Percentiles rank a stretch among this genome's conserved stretches.
These are phyloP conservation scores for Cyprinodon diabolis DNA, from an alignment of 2,797 vertebrate genomes.

Conservation along the genomic window DNA sequence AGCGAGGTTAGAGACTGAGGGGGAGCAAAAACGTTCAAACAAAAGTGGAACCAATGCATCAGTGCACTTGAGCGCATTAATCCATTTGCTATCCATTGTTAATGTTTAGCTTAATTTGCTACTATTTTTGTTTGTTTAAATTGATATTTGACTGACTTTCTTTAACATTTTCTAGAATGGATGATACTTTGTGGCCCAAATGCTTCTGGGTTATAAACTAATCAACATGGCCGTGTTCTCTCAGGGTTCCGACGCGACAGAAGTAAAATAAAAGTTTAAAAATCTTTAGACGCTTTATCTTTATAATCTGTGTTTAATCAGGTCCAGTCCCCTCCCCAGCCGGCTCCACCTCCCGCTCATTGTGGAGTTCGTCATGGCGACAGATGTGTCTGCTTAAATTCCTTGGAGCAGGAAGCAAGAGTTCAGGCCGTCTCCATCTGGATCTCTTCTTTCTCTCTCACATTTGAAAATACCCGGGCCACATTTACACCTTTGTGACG, in stretches of 20 bases:
- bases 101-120: too few species aligned
- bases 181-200: not conserved
- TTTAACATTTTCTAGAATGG: not conserved
- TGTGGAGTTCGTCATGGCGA: constrained; percentile 67
- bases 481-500: constrained; percentile 63
- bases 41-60: too few species aligned
- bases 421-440: constrained; percentile 76
- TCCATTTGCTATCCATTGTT: too few species aligned
- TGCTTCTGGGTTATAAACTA: not conserved
- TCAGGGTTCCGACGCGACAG: not conserved
- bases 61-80: too few species aligned
- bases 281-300: not conserved
- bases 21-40: too few species aligned
- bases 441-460: constrained; percentile 25
- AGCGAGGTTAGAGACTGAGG: too few species aligned
- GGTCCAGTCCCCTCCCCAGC: not conserved
- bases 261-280: not conserved
- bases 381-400: constrained; percentile 81
- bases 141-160: not conserved
- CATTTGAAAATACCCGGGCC: constrained; percentile 63
- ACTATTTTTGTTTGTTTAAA: too few species aligned
- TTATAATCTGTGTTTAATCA: not conserved
- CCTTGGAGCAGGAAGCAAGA: constrained; percentile 73
- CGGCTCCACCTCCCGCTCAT: not conserved
- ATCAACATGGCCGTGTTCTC: not conserved